Evolutionary conservation across 2,888 invertebrate genomes (phyloP).

Genomic region (Orthonevra nobilis): DNA sequence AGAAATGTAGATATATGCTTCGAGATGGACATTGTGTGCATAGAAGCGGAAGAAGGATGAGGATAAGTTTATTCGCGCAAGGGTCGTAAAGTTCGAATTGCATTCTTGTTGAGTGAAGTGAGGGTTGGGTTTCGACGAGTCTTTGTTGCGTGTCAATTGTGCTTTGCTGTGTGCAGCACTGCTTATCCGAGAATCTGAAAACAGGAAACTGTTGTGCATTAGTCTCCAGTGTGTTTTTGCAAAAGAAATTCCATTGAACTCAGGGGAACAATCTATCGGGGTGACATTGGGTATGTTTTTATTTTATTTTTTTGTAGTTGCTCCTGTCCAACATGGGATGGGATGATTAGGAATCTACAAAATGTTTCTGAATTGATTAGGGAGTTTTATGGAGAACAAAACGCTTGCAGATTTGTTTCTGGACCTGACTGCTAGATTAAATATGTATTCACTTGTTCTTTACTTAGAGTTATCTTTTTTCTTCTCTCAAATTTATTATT

Average conservation of each 20-base stretch:
- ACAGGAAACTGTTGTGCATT: conserved; percentile 48
- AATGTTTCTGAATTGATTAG: too few species aligned
- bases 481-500: too few species aligned
- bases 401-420: too few species aligned
- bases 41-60: neutral
- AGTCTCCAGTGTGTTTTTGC: conserved; percentile 23
- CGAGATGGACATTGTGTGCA: conserved; percentile 3
- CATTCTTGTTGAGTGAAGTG: conserved; percentile 22
- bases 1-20: conserved; percentile 3
- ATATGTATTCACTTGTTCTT: too few species aligned
- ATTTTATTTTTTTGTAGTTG: too few species aligned
- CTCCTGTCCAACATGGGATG: too few species aligned
- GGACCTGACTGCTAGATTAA: too few species aligned
- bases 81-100: conserved; percentile 50
- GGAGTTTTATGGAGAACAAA: too few species aligned
- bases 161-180: conserved; percentile 5
- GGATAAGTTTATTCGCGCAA: conserved; percentile 5
- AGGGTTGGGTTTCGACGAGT: neutral
- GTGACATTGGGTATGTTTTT: too few species aligned
- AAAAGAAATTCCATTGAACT: conserved; percentile 4
- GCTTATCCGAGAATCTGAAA: conserved; percentile 34
- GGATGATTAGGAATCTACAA: too few species aligned
- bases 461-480: too few species aligned
- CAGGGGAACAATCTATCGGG: neutral
- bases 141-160: conserved; percentile 37